Conservation (phyloP, 2,113 vertebrate genomes). For the Hippoglossus stenolepis region DNA sequence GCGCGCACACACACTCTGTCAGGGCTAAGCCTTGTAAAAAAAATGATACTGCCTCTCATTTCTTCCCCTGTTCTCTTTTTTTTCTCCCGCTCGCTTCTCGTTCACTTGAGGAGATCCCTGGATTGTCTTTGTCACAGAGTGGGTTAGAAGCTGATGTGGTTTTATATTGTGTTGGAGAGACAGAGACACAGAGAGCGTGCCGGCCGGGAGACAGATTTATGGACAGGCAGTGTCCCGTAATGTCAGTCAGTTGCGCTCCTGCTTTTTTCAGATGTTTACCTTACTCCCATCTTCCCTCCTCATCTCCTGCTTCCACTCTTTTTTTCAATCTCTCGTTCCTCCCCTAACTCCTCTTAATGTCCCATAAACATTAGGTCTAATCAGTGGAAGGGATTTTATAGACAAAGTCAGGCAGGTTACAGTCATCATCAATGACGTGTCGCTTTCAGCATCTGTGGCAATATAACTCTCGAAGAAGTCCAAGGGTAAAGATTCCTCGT, state of each 20-base stretch:
- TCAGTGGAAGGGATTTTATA: conserved; percentile 77
- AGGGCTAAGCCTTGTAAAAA: conserved; percentile 55
- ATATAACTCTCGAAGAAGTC: conserved; percentile 34
- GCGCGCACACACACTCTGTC: conserved; percentile 20
- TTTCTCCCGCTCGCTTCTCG: conserved; percentile 25
- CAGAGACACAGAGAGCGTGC: background rate
- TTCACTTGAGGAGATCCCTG: conserved; percentile 69
- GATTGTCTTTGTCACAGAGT: conserved; percentile 63
- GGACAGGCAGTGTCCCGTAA: conserved; percentile 60
- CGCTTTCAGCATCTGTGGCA: conserved; percentile 48
- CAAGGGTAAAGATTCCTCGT: conserved; percentile 47
- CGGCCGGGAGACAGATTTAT: conserved; percentile 68
- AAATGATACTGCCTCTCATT: conserved; percentile 34
- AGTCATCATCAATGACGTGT: conserved; percentile 62
- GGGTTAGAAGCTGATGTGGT: conserved; percentile 50
- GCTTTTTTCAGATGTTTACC: conserved; percentile 59
- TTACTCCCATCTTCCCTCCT: conserved; percentile 62
- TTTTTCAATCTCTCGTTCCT: conserved; percentile 45
- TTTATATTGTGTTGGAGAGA: conserved; percentile 16
- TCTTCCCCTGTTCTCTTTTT: conserved; percentile 22
- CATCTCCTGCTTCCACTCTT: conserved; percentile 18
- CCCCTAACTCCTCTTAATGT: conserved; percentile 65
- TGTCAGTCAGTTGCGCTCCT: conserved; percentile 58
- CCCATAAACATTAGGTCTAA: conserved; percentile 76
- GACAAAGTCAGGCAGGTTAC: conserved; percentile 75